Evolutionary conservation across 2,888 invertebrate genomes (phyloP), one percentile per base, ranked within the genome.

Genomic region (Trichogramma evanescens): DNA sequence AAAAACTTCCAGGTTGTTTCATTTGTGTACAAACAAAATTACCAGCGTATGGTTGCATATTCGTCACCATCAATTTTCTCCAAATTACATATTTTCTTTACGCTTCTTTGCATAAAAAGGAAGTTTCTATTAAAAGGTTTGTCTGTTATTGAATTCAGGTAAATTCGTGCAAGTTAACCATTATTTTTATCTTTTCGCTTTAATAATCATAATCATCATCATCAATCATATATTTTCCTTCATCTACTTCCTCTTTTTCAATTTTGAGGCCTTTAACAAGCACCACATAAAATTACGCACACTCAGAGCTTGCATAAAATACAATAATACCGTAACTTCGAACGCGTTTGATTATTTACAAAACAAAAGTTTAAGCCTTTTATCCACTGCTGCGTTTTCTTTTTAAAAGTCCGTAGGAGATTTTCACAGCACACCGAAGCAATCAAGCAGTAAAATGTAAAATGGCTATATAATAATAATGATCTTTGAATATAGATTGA

Each of bases 281-380:
- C 66, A 68, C 66, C 67, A 67, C 63, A 64, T 63, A 60, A 56
- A 44, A 63, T 65, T 63, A 63, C 65, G 65, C 66, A 65, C 63
- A 62, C 61, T 66, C 62, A 61, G 63, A 65, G 63, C 63, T 63
- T 65, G 64, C 62, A 65, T 63, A 65, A 65, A 65, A 64, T 64
- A 64, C 56, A 69, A 66, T 66, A 69, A 68, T 69, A 66, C 66
- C 67, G 65, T 69, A 66, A 68, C 66, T 69, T 68, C 64, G 62
- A 69, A 69, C 68, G 67, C 67, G 63, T 71, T 69, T 67, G 69
- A 72, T 73, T 74, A 74, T 74, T 72, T 75, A 74, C 74, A 75
- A 69, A 74, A 74, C 71, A 71, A 72, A 70, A 70, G 64, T 66
- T 66, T 62, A 69, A 68, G 67, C 68, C 59, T 63, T 63, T 62